A percentile compares a stretch with the other conserved stretches of the same genome.
Evolutionary conservation across 2,797 vertebrate species (phyloP).

Genomic region (Xyrichtys novacula): DNA sequence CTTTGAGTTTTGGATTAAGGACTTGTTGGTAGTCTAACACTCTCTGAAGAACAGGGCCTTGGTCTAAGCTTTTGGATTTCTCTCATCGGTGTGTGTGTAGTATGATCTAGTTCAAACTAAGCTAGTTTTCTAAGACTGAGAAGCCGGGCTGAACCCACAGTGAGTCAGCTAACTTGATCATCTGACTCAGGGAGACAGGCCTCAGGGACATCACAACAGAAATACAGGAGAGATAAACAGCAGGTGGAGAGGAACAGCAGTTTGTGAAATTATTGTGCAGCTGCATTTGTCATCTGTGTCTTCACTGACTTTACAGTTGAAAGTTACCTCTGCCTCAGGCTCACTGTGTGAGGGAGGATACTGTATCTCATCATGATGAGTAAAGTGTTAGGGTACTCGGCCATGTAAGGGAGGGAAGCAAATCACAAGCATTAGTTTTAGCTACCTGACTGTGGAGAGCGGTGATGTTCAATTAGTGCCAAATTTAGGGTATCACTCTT

Average conservation of each 20-base stretch:
- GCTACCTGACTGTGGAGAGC: slow-evolving; percentile 5
- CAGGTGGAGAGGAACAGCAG: slow-evolving; percentile 32
- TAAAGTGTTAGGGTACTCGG: slow-evolving; percentile 30
- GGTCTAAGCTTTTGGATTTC: neutral
- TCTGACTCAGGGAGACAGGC: slow-evolving; percentile 50
- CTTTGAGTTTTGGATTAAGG: too few relatives aligned
- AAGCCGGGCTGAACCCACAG: slow-evolving; percentile 39
- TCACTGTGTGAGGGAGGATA: slow-evolving; percentile 37
- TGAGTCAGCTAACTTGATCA: slow-evolving; percentile 39
- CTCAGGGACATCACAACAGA: slow-evolving; percentile 44
- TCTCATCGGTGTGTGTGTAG: slow-evolving; percentile 17
- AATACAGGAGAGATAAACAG: slow-evolving; percentile 61
- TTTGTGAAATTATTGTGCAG: slow-evolving; percentile 46
- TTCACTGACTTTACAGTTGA: slow-evolving; percentile 54
- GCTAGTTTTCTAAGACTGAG: slow-evolving; percentile 29
- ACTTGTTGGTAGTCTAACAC: too few relatives aligned
- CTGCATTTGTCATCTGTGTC: slow-evolving; percentile 59
- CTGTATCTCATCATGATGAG: slow-evolving; percentile 45
- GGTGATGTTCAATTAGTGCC: slow-evolving; percentile 20
- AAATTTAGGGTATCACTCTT: slow-evolving; percentile 19
- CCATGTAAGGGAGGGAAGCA: slow-evolving; percentile 15
- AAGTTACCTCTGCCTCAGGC: slow-evolving; percentile 45
- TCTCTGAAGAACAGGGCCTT: neutral
- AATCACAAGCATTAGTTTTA: slow-evolving; percentile 18
- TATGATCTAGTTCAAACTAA: slow-evolving; percentile 29